Conservation (phyloP, 2,797 vertebrate species). For the Graptemys geographica region DNA sequence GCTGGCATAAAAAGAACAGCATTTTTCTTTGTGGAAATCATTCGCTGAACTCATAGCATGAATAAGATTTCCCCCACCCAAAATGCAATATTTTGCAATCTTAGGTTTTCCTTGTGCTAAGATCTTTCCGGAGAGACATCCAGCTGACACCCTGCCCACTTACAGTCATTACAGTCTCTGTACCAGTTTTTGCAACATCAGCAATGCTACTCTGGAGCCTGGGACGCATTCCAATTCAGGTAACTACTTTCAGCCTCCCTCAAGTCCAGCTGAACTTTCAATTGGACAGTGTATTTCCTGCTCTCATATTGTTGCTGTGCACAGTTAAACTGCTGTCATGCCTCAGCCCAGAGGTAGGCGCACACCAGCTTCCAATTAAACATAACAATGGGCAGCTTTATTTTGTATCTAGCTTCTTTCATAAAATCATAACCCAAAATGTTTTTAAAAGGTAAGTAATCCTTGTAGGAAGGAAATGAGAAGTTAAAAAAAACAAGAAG, state of each 20-base stretch:
- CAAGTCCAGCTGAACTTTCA: not conserved
- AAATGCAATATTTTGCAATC: not conserved
- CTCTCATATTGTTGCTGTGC: not conserved
- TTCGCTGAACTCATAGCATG: conserved; percentile 57
- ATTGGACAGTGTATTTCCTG: conserved; percentile 10
- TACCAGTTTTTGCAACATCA: not conserved
- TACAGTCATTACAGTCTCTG: not conserved
- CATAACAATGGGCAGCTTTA: accelerated
- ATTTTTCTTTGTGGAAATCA: conserved; percentile 75
- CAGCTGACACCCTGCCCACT: not conserved
- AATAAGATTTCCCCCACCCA: not conserved
- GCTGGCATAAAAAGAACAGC: conserved; percentile 75
- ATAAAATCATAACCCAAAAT: not conserved
- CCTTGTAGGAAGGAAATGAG: not conserved
- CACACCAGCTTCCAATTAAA: not conserved
- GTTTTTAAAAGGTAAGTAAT: not conserved
- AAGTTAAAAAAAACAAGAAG: not conserved
- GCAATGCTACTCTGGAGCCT: not conserved
- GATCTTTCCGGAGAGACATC: not conserved
- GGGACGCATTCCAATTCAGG: not conserved
- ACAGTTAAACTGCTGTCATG: not conserved
- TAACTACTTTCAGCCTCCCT: conserved; percentile 4
- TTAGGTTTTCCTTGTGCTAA: not conserved
- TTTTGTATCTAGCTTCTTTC: not conserved
- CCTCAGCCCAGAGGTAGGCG: not conserved